phyloP scores from a whole-genome alignment of 2,797 vertebrate species.

The Huso huso region DNA sequence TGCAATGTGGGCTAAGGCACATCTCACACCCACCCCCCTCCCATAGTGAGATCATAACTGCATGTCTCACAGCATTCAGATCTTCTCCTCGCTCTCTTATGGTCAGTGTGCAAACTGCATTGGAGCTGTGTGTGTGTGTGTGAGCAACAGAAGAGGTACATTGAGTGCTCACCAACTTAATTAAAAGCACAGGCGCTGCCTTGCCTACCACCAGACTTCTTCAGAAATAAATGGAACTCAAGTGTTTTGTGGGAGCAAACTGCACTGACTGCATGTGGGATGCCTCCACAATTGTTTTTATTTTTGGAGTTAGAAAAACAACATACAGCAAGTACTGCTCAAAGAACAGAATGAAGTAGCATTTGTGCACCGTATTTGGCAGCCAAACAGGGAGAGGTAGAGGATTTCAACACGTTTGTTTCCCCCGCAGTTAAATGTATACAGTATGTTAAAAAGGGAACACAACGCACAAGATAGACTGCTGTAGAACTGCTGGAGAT shows the following conservation, averaged over 20 bases:
- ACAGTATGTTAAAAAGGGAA: too few relatives aligned
- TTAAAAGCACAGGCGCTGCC: background rate
- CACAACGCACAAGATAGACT: too few relatives aligned
- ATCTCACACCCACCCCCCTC: too few relatives aligned
- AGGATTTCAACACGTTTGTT: too few relatives aligned
- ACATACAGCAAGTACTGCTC: too few relatives aligned
- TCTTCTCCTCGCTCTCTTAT: background rate
- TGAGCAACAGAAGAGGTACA: background rate
- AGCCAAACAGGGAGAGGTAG: too few relatives aligned
- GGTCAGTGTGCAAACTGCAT: background rate
- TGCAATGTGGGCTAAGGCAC: too few relatives aligned
- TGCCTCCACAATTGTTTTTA: constrained; percentile 27
- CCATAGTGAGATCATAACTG: background rate
- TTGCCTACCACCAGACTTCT: background rate
- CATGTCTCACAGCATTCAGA: background rate
- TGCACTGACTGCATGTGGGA: background rate
- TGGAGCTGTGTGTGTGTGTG: background rate
- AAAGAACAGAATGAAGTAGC: too few relatives aligned
- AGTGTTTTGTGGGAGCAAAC: background rate
- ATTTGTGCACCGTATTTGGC: too few relatives aligned
- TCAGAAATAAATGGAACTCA: background rate
- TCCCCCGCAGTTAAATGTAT: too few relatives aligned
- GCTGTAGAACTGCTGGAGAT: too few relatives aligned
- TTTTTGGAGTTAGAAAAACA: constrained; percentile 21
- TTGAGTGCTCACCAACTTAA: background rate